Evolutionary conservation across 2,888 invertebrate species (phyloP).

Genomic region (Diadromus collaris): DNA sequence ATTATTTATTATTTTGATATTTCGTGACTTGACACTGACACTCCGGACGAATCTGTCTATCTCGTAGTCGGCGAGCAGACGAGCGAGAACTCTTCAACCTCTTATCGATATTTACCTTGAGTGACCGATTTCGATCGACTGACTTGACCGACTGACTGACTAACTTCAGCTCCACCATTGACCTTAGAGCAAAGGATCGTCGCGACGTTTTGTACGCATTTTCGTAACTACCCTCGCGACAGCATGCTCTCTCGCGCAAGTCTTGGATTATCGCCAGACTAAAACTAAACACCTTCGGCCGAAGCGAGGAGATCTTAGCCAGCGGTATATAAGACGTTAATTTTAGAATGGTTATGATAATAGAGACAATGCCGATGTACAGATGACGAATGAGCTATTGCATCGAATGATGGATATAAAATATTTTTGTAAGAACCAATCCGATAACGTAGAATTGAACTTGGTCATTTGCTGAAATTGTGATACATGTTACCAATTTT

Average conservation of each 20-base stretch:
- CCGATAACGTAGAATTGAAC: background rate
- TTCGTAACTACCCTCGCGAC: conserved; percentile 48
- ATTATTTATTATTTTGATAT: too few relatives aligned
- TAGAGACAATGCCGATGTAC: conserved; percentile 54
- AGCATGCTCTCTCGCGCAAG: conserved; percentile 69
- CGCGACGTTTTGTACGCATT: conserved; percentile 43
- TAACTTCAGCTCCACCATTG: conserved; percentile 70
- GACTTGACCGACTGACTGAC: conserved; percentile 70
- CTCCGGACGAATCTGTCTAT: conserved; percentile 2
- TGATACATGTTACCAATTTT: too few relatives aligned
- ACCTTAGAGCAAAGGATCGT: conserved; percentile 70
- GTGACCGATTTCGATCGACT: conserved; percentile 65
- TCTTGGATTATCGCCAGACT: conserved; percentile 74
- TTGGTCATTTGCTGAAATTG: too few relatives aligned
- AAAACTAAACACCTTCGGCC: conserved; percentile 53
- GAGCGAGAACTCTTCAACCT: conserved; percentile 7
- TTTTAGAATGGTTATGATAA: conserved; percentile 75
- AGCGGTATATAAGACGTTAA: conserved; percentile 67
- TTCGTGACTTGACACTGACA: conserved; percentile 45
- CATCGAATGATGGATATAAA: background rate
- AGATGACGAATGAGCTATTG: conserved; percentile 6
- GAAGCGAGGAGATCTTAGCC: conserved; percentile 53
- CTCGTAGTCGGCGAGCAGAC: background rate
- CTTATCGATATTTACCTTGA: conserved; percentile 37
- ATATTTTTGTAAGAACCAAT: background rate